A percentile compares a stretch with the other conserved stretches of the same genome.
Evolutionary conservation across 2,797 vertebrate genomes (phyloP).

Genomic region (Picus viridis): DNA sequence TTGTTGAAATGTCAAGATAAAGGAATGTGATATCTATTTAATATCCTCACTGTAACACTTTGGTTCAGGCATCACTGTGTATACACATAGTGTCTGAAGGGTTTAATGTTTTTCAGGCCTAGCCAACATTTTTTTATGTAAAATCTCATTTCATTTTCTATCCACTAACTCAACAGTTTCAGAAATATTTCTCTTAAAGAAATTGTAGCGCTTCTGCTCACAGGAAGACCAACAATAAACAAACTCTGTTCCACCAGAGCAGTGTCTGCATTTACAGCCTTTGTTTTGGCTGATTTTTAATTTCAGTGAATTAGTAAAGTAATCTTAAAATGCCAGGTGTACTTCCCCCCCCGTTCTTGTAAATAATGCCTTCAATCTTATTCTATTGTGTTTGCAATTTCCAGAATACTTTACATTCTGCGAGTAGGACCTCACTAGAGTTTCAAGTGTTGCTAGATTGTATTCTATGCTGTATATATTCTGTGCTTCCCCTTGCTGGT

Average conservation of each 20-base stretch:
- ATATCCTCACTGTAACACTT: constrained; percentile 35
- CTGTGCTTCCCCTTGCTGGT: not conserved
- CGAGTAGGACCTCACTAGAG: not conserved
- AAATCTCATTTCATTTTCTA: constrained; percentile 33
- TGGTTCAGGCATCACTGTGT: constrained; percentile 56
- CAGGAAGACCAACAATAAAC: not conserved
- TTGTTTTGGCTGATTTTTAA: not conserved
- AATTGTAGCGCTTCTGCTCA: not conserved
- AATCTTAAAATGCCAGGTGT: not conserved
- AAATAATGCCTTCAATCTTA: not conserved
- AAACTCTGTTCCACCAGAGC: not conserved
- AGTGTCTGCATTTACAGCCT: not conserved
- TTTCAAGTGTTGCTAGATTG: not conserved
- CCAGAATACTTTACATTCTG: not conserved
- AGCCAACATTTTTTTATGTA: not conserved
- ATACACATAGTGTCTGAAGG: not conserved
- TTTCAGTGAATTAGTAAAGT: not conserved
- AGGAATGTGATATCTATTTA: constrained; percentile 53
- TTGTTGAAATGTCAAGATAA: constrained; percentile 67
- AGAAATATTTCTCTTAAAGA: not conserved
- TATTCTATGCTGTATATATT: too few relatives aligned
- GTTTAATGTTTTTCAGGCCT: not conserved
- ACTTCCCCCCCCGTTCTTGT: not conserved
- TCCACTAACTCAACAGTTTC: not conserved
- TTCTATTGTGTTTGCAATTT: not conserved